These are phyloP conservation scores for Kryphioiulus occultus DNA, from an alignment of 2,888 invertebrate species.

Conservation along the genomic window DNA sequence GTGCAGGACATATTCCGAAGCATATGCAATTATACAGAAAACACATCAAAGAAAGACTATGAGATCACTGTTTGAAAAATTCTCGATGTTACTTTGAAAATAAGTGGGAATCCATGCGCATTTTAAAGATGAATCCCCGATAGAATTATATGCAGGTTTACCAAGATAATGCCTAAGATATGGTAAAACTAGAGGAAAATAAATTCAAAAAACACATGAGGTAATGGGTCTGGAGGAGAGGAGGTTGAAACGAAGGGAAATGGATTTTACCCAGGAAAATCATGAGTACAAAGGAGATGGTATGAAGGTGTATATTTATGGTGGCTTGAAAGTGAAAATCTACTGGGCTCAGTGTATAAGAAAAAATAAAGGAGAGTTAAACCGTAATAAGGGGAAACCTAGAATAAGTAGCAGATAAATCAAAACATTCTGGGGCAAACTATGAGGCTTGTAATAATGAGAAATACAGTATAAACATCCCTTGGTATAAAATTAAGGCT, in stretches of 20 bases:
- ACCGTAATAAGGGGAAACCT: background rate
- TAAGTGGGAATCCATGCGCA: too few relatives aligned
- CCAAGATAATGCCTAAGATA: background rate
- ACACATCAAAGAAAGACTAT: background rate
- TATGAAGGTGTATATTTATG: background rate
- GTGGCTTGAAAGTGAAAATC: background rate
- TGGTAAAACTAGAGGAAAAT: background rate
- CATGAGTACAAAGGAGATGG: background rate
- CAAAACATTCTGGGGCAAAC: conserved; percentile 2
- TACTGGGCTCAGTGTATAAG: background rate
- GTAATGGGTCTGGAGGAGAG: too few relatives aligned
- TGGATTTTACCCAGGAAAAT: background rate
- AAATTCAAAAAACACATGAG: background rate
- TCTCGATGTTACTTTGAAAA: background rate
- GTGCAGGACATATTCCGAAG: too few relatives aligned
- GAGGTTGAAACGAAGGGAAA: background rate
- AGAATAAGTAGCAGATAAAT: conserved; percentile 9
- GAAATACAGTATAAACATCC: conserved; percentile 10
- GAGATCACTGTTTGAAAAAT: background rate
- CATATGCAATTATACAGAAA: too few relatives aligned
- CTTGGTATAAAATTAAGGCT: background rate
- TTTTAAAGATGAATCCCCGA: background rate
- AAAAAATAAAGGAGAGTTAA: background rate
- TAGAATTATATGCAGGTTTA: background rate
- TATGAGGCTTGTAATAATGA: background rate